Percentiles rank a stretch among this genome's conserved stretches.
Conservation (phyloP, 2,888 invertebrate genomes). For the Acrocyrtus sp. region DNA sequence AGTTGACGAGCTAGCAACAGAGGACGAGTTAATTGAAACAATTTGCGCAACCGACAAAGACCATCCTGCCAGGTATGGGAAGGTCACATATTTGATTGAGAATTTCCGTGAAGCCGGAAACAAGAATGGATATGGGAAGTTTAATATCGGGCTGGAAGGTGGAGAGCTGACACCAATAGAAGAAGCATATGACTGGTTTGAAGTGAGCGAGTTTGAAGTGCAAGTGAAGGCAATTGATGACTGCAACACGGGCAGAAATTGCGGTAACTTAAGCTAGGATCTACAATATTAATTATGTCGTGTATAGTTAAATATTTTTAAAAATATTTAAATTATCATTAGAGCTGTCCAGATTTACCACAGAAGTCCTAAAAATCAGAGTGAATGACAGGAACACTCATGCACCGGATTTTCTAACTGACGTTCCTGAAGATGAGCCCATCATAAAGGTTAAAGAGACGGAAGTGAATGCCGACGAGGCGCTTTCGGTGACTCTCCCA, state of each 20-base stretch:
- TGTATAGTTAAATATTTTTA: not conserved
- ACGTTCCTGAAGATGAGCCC: not conserved
- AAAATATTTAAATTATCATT: not conserved
- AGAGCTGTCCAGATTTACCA: constrained; percentile 16
- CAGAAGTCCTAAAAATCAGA: not conserved
- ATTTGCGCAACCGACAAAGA: constrained; percentile 45
- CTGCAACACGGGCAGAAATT: constrained; percentile 19
- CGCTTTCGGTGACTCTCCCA: constrained; percentile 6
- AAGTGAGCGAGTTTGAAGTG: not conserved
- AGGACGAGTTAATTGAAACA: not conserved
- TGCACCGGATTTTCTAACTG: constrained; percentile 33
- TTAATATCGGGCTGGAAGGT: constrained; percentile 6
- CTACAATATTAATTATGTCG: not conserved
- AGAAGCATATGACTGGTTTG: constrained; percentile 28
- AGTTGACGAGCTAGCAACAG: constrained; percentile 1
- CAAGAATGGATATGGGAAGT: constrained; percentile 8
- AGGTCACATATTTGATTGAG: constrained; percentile 26
- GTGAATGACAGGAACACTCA: constrained; percentile 31
- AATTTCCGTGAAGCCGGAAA: not conserved
- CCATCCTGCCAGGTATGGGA: constrained; percentile 32
- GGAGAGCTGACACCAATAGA: constrained; percentile 16
- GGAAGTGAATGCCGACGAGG: not conserved
- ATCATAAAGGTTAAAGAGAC: not conserved
- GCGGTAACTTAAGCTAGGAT: constrained; percentile 15
- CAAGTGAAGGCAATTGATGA: constrained; percentile 36